Base-by-base conservation (phyloP, 2,113 vertebrate species). In the Pitta sordida region DNA sequence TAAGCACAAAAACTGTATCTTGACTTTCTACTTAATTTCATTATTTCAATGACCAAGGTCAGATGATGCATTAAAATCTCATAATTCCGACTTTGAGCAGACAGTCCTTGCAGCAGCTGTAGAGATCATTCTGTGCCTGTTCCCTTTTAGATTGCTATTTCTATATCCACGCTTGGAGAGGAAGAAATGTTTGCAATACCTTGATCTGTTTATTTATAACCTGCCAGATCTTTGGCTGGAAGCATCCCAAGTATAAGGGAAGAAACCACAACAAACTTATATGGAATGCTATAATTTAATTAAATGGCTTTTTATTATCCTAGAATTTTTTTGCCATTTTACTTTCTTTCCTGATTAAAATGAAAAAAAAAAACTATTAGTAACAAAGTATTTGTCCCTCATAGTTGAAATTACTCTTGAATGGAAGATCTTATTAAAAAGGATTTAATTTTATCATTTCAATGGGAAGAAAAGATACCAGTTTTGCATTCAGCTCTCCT, bases 161-260 rank as follows among this genome's bases (percentile, higher is more conserved):
- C 70, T 81, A 22, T 36, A 64, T n/a, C 23, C 7, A 21, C 12
- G 69, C 67, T 58, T 71, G 69, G 63, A 62, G 67, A 83, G n/a
- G 37, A 85, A 91, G 93, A 74, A 63, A 86, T 56, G 36, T 87
- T 92, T 18, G 0, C 74, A 85, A 63, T 56, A 44, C 64, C 70
- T 89, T 71, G 67, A 77, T 94, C 65, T 93, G 43, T 91, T 94
- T 96, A 68, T 95, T 94, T 82, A 82, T 86, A 87, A 83, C 26
- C 89, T 90, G 64, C 46, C 49, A 71, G 74, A 84, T 10, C n/a
- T 89, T 93, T 73, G 62, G 18, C 75, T 90, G 58, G 88, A 96
- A 93, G 32, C 21, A 93, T 84, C 51, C 53, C 55, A 85, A 70
- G 41, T 27, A 56, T 32, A 71, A 87, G 22, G 1, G 9, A 79